Conservation (phyloP, 2,888 invertebrate genomes). For the Panorpa germanica region DNA sequence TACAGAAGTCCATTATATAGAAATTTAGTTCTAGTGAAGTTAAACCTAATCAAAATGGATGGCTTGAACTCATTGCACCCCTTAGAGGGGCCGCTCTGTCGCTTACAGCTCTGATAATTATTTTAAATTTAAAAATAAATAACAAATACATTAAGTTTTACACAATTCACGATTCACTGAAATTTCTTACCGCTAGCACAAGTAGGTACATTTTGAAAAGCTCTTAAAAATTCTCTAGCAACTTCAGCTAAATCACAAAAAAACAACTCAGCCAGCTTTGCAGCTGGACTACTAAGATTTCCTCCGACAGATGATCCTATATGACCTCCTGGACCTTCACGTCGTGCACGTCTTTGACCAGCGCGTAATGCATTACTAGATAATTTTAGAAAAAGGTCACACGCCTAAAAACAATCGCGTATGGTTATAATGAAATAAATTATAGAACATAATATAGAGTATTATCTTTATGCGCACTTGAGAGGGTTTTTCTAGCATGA, state of each 20-base stretch:
- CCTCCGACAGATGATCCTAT: too few species aligned
- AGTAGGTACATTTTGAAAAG: slow-evolving; percentile 59
- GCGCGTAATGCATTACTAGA: slow-evolving; percentile 20
- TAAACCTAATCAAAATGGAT: too few species aligned
- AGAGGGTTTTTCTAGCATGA: slow-evolving; percentile 23
- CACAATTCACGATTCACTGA: slow-evolving; percentile 3
- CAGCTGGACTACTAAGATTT: too few species aligned
- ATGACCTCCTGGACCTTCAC: slow-evolving; percentile 23
- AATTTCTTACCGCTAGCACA: slow-evolving; percentile 45
- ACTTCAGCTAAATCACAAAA: slow-evolving; percentile 50
- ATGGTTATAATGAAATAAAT: too few species aligned
- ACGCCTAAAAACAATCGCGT: too few species aligned
- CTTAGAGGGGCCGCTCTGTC: too few species aligned
- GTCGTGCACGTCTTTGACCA: slow-evolving; percentile 22
- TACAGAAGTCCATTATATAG: too few species aligned
- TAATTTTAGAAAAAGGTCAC: slow-evolving; percentile 21
- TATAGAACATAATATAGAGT: too few species aligned
- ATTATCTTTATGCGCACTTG: too few species aligned
- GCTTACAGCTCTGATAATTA: too few species aligned
- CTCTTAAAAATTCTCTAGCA: slow-evolving; percentile 52
- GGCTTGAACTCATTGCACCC: too few species aligned
- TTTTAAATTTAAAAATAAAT: slow-evolving; percentile 5
- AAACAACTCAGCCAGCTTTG: slow-evolving; percentile 47
- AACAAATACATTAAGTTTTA: slow-evolving; percentile 2
- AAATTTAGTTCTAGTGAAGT: too few species aligned